Base-by-base conservation (phyloP, 2,888 invertebrate genomes). In the Xylocampa areola region DNA sequence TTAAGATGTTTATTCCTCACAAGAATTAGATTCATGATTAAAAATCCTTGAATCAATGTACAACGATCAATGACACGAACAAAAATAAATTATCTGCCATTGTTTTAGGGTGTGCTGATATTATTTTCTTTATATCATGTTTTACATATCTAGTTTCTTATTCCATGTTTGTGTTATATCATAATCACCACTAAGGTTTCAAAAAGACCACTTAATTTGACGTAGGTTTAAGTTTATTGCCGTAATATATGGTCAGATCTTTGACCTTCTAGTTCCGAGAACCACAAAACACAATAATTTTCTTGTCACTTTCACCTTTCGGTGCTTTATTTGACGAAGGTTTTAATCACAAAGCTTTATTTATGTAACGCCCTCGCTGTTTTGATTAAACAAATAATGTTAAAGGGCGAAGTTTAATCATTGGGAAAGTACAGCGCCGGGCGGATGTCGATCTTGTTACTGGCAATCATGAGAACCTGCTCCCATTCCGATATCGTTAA, bases 221-320 rank as follows among this genome's bases (percentile, higher is more conserved):
- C 23, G 11, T 37, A 54, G 37, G 37, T 47, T 29, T 48, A 50
- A 19, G 33, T 60, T 27, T 49, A 61, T 45, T 48, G 17, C 40
- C 7, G 14, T 60, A 43, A 48, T 41, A 39, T 55, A 55, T 53
- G 51, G 14, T 47, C 5, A 13, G 27, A 47, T 33, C 45, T 66
- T 27, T 66, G 45, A 58, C 30, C 48, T 64, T 64, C 64, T 21
- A 43, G 47, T 50, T 32, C 59, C 27, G 33, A 48, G 36, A 64
- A 51, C 45, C 47, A 58, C 58, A 36, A 48, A 53, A 50, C 36
- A 57, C 48, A 66, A 61, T 36, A 4, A 47, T 41, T 71, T 68
- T 43, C 32, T 47, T 60, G 60, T 57, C 47, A 51, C 57, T 67
- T 67, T 61, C 54, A 43, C 53, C 27, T 49, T 60, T 33, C 19